These are phyloP conservation scores for Amphipyra tragopoginis DNA, from an alignment of 2,888 invertebrate species.

Conservation along the genomic window DNA sequence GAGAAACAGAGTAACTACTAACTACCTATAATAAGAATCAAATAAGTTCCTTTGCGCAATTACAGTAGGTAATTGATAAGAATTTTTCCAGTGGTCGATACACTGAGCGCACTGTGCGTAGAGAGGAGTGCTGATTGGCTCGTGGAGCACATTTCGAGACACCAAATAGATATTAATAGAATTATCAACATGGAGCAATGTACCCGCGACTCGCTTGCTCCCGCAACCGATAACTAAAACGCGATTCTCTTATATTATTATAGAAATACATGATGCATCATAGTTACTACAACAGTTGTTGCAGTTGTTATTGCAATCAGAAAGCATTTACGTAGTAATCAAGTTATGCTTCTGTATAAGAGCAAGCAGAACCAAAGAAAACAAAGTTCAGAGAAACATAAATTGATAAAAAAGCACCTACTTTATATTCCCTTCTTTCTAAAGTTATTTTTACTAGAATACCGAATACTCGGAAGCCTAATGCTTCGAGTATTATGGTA, in stretches of 20 bases:
- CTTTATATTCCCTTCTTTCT: neutral
- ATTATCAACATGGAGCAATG: slow-evolving; percentile 84
- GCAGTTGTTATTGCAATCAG: no score
- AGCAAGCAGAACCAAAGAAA: no score
- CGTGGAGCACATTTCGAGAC: slow-evolving; percentile 71
- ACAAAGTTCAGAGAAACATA: neutral
- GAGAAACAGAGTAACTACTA: no score
- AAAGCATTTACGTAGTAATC: no score
- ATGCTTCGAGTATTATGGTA: slow-evolving; percentile 21
- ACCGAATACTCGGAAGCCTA: slow-evolving; percentile 3
- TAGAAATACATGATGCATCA: neutral
- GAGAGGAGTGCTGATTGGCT: slow-evolving; percentile 68
- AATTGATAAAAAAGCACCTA: neutral
- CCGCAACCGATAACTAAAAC: slow-evolving; percentile 34
- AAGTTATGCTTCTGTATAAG: no score
- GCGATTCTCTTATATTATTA: slow-evolving; percentile 1
- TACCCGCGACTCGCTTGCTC: slow-evolving; percentile 65
- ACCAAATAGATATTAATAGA: slow-evolving; percentile 82
- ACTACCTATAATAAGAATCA: no score
- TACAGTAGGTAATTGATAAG: no score
- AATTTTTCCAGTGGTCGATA: slow-evolving; percentile 33
- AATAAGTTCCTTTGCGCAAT: no score
- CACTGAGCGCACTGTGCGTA: slow-evolving; percentile 58
- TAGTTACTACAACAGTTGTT: neutral
- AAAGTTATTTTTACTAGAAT: slow-evolving; percentile 24